Base-by-base conservation (phyloP, 2,888 invertebrate genomes). In the Lochmaea crataegi region DNA sequence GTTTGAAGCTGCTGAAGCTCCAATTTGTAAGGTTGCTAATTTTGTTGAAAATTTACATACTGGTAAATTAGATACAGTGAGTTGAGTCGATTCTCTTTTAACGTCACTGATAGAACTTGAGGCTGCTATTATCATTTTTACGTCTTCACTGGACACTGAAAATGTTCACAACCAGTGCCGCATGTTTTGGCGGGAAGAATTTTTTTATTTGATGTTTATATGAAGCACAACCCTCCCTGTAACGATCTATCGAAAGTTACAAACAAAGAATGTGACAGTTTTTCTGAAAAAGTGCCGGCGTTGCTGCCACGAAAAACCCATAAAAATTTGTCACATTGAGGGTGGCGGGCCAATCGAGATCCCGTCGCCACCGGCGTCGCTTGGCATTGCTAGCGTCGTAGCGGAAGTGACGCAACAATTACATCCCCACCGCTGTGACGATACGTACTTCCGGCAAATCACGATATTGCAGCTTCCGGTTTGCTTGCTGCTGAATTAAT, bases 271-370 rank as follows among this genome's bases (percentile, higher is more conserved):
- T 67, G 69, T 65, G 74, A 51, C 48, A 67, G 61, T 73, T 80
- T 82, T 82, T 82, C 80, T 80, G 80, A 81, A 80, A 79, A 80
- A 81, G 82, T 65, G 73, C 69, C 64, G 56, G 10, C 22, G 48
- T 42, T 16, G 42, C 71, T 75, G 79, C 77, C 77, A 77, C 79
- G 82, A 83, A 83, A 84, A 82, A 82, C 82, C 83, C 81, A 84
- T 85, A 85, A 85, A 85, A 85, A 85, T 85, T 85, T 85, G 85
- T 85, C 84, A 83, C 84, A 79, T 84, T 80, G 79, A 81, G 83
- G 82, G 84, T 82, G 83, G 82, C 77, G 77, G 65, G 70, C 75
- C 74, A 73, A 77, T 75, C 76, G 75, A 84, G 65, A 71, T 71
- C 63, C 60, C 70, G 69, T 66, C 66, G 73, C 73, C 65, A 63